Percentiles rank a stretch among this genome's conserved stretches.
Evolutionary conservation across 2,797 vertebrate species (phyloP).

Genomic region (Hemibagrus guttatus): DNA sequence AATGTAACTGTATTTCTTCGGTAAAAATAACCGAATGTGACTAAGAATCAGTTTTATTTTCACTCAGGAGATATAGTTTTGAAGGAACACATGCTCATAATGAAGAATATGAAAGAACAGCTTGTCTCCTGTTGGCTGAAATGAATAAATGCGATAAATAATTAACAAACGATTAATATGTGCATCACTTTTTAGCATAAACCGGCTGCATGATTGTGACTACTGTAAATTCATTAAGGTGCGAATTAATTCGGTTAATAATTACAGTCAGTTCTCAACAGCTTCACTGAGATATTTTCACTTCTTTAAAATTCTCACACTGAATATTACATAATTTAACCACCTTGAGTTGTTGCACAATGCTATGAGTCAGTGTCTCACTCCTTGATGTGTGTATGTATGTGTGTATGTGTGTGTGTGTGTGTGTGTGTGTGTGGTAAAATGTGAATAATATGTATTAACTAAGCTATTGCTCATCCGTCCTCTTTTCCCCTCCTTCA

Average conservation of each 20-base stretch:
- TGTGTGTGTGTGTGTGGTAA: slow-evolving; percentile 25
- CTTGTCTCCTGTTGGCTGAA: neutral
- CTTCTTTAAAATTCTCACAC: neutral
- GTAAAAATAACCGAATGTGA: neutral
- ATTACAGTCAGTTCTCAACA: neutral
- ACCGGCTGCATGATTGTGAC: neutral
- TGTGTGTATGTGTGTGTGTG: slow-evolving; percentile 20
- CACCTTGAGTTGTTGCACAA: neutral
- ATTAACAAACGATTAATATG: neutral
- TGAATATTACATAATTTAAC: neutral
- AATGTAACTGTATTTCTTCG: no score
- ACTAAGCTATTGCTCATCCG: slow-evolving; percentile 55
- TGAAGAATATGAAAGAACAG: neutral
- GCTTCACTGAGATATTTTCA: neutral
- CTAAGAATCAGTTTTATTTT: neutral
- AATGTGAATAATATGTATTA: slow-evolving; percentile 37
- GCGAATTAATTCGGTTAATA: neutral
- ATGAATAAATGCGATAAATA: neutral
- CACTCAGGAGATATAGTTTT: neutral
- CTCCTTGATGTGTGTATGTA: neutral
- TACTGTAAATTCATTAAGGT: neutral
- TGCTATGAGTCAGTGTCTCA: neutral
- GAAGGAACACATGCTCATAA: neutral
- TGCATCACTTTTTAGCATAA: neutral
- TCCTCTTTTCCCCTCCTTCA: slow-evolving; percentile 25